phyloP scores from a whole-genome alignment of 2,888 invertebrate genomes.

The Eristalis intricaria region DNA sequence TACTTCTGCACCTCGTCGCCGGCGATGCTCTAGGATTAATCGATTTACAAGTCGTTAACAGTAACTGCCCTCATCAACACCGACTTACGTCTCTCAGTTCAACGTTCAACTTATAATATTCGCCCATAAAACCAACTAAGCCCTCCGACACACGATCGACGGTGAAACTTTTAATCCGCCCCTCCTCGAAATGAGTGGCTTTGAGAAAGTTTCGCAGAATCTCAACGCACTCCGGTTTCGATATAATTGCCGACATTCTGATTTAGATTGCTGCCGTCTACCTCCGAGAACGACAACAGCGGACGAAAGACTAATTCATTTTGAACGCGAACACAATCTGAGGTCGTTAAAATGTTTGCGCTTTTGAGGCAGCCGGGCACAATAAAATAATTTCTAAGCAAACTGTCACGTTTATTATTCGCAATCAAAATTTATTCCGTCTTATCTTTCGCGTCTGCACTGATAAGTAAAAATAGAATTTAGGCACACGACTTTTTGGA shows the following conservation, averaged over 20 bases:
- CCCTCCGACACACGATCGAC: conserved; percentile 74
- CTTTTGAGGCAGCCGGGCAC: background rate
- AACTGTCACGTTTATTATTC: background rate
- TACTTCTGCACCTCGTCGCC: conserved; percentile 21
- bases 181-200: conserved; percentile 42
- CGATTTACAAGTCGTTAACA: background rate
- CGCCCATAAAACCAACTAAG: conserved; percentile 78
- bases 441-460: background rate
- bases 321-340: background rate
- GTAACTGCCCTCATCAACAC: background rate
- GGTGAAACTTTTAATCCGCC: conserved; percentile 63
- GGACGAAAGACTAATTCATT: conserved; percentile 6
- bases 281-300: background rate
- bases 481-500: background rate
- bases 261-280: background rate
- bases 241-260: conserved; percentile 29
- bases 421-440: background rate
- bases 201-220: conserved; percentile 74
- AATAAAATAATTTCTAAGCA: conserved; percentile 13
- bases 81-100: conserved; percentile 22
- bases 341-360: background rate
- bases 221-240: conserved; percentile 73
- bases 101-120: conserved; percentile 76
- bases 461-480: background rate
- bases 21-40: background rate